Conservation (phyloP, 2,113 vertebrate species). For the Malurus alboscapulatus region DNA sequence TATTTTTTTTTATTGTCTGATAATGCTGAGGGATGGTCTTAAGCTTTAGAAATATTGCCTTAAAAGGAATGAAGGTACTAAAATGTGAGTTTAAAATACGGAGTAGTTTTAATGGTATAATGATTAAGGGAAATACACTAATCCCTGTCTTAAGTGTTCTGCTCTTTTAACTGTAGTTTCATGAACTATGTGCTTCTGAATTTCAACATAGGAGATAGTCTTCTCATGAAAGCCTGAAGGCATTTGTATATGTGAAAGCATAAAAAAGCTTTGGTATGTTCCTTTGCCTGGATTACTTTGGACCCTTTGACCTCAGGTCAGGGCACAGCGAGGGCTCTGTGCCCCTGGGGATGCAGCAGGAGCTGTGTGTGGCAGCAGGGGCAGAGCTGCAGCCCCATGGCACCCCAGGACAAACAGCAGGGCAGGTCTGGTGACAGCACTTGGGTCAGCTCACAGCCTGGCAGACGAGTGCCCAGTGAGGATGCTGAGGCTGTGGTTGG, state of each 20-base stretch:
- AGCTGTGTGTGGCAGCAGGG: neutral
- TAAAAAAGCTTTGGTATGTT: neutral
- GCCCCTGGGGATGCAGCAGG: neutral
- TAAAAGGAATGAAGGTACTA: neutral
- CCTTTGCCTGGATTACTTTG: neutral
- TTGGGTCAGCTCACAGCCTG: neutral
- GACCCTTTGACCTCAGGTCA: neutral
- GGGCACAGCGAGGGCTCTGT: fast-evolving
- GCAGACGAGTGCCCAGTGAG: neutral
- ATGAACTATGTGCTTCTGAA: neutral
- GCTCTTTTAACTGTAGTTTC: neutral
- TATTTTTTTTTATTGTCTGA: neutral
- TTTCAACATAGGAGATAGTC: neutral
- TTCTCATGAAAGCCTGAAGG: neutral
- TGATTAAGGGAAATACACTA: neutral
- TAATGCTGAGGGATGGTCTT: neutral
- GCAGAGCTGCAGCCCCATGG: fast-evolving
- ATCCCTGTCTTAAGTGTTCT: neutral
- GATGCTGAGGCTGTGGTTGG: neutral
- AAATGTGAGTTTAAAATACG: neutral
- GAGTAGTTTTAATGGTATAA: neutral
- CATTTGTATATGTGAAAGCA: neutral
- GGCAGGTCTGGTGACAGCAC: neutral
- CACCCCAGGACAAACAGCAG: neutral
- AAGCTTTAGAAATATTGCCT: neutral